phyloP scores from a whole-genome alignment of 2,113 vertebrate genomes.

The Scatophagus argus region DNA sequence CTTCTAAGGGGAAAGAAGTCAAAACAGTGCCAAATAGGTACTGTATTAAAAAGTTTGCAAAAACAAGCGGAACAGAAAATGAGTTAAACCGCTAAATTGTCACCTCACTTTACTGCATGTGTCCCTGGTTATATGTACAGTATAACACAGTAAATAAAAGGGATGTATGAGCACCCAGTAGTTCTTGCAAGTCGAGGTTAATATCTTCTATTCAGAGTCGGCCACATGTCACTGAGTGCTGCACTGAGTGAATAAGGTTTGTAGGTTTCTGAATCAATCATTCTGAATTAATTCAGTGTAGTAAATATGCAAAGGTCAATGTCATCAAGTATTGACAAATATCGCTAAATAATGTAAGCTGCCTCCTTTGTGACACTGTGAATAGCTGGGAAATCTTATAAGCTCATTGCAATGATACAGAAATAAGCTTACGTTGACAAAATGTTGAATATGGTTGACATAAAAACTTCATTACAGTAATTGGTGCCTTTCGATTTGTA shows the following conservation, averaged over 20 bases:
- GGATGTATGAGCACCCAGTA: not conserved
- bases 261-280: not conserved
- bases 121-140: not conserved
- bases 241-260: not conserved
- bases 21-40: too few species aligned
- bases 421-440: not conserved
- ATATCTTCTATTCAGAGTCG: not conserved
- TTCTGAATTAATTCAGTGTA: conserved; percentile 3
- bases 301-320: conserved; percentile 12
- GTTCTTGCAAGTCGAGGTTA: not conserved
- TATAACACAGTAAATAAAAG: not conserved
- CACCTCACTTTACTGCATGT: not conserved
- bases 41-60: too few species aligned
- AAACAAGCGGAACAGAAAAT: too few species aligned
- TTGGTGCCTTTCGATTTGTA: not conserved
- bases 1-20: not conserved
- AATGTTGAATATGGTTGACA: not conserved
- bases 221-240: not conserved
- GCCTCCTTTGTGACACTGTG: not conserved
- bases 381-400: not conserved
- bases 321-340: not conserved
- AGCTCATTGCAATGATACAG: not conserved
- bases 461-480: not conserved
- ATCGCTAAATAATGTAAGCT: conserved; percentile 1
- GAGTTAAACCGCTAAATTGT: too few species aligned